Percentiles rank a stretch among this genome's conserved stretches.
Evolutionary conservation across 2,113 vertebrate genomes (phyloP).

Genomic region (Choloepus hoffmanni): DNA sequence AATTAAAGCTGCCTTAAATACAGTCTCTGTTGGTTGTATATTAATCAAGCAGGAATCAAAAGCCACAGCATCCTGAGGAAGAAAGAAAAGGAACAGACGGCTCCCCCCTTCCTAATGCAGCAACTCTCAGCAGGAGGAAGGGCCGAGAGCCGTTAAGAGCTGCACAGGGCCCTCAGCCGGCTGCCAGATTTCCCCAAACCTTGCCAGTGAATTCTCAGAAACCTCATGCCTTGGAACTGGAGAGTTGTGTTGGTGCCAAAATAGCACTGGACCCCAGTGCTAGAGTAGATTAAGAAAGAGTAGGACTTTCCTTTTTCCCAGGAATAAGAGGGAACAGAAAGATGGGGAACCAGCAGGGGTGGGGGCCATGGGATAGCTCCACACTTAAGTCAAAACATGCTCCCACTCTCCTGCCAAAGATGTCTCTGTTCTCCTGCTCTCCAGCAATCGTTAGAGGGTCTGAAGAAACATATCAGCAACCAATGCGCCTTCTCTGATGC

Average conservation of each 20-base stretch:
- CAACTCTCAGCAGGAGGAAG: slow-evolving; percentile 47
- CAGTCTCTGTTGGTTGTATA: slow-evolving; percentile 74
- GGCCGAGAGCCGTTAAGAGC: slow-evolving; percentile 47
- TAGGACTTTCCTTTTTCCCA: background rate
- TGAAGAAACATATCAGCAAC: background rate
- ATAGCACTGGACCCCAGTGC: slow-evolving; percentile 9
- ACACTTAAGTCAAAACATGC: background rate
- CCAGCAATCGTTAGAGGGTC: background rate
- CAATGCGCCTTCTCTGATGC: background rate
- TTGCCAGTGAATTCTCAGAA: slow-evolving; percentile 78
- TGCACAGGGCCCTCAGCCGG: background rate
- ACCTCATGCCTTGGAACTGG: slow-evolving; percentile 64
- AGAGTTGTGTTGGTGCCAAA: slow-evolving; percentile 7
- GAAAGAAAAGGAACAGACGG: slow-evolving; percentile 62
- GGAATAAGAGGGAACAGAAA: background rate
- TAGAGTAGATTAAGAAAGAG: background rate
- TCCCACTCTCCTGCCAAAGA: accelerated
- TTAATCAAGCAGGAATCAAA: slow-evolving; percentile 80
- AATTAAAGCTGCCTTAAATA: slow-evolving; percentile 79
- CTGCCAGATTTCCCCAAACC: slow-evolving; percentile 58
- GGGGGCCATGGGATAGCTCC: background rate
- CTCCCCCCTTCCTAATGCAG: slow-evolving; percentile 39
- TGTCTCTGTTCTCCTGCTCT: background rate
- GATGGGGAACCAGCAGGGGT: accelerated
- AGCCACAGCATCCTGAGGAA: slow-evolving; percentile 69